Percentiles rank a stretch among this genome's conserved stretches.
Evolutionary conservation across 2,888 invertebrate species (phyloP).

Genomic region (Eilema depressum): DNA sequence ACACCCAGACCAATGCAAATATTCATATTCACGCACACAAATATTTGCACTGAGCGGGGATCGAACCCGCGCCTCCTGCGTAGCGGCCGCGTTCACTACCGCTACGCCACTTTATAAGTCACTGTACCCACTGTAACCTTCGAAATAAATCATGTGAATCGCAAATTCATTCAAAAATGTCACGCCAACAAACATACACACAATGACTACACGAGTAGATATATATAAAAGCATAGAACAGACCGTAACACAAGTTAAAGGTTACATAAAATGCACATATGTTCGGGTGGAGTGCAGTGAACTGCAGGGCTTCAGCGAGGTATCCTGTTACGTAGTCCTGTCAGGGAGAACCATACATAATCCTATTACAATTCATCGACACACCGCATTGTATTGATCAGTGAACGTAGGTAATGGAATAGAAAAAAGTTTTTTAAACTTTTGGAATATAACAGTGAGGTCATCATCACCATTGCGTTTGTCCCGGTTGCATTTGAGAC

Average conservation of each 20-base stretch:
- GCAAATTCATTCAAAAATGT: neutral
- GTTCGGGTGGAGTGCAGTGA: slow-evolving; percentile 26
- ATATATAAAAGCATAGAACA: neutral
- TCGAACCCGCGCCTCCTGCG: too few relatives aligned
- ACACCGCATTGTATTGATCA: slow-evolving; percentile 6
- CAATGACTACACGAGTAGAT: neutral
- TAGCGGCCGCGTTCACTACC: too few relatives aligned
- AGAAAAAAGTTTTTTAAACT: neutral
- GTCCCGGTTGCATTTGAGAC: too few relatives aligned
- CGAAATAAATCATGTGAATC: neutral
- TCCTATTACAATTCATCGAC: slow-evolving; percentile 60
- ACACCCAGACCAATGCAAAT: too few relatives aligned
- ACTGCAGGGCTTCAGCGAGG: slow-evolving; percentile 64
- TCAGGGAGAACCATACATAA: slow-evolving; percentile 59
- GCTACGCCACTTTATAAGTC: too few relatives aligned
- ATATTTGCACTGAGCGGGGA: too few relatives aligned
- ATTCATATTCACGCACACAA: too few relatives aligned
- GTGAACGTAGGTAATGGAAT: neutral
- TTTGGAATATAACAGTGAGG: neutral
- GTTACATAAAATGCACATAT: neutral
- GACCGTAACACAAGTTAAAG: neutral
- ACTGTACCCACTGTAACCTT: neutral
- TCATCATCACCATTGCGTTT: too few relatives aligned
- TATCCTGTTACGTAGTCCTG: slow-evolving; percentile 66
- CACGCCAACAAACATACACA: neutral